Evolutionary conservation across 2,113 vertebrate genomes (phyloP), one percentile per base, ranked within the genome.

Genomic region (Xenopus laevis): DNA sequence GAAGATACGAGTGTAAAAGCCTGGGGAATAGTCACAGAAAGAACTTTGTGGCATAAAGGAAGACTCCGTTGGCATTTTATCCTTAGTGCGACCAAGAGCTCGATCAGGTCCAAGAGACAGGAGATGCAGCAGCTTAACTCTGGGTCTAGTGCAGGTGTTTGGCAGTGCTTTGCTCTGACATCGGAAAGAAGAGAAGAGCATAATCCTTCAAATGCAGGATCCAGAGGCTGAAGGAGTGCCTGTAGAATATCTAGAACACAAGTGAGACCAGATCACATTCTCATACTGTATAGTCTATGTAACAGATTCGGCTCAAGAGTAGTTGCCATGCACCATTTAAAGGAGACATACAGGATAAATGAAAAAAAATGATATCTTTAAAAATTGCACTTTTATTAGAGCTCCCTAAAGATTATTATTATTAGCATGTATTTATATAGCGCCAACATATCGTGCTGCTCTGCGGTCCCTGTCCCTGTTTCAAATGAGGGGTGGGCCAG

Each of bases 31-130:
- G 88, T 89, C 63, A 79, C 47, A 79, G 90, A 87, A 1, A 89
- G 46, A 7, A 92, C 57, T 78, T 88, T 90, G 73, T 91, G 94
- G 81, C 91, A 92, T 53, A 53, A 76, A 33, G 58, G 52, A 10
- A 83, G 72, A 0, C 79, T 81, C 1, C 80, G 20, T 1, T 84
- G 82, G 21, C 84, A 71, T 15, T 77, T 77, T 21, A 46, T 63
- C 79, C 91, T 85, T 58, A 91, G 89, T 18, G 90, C 83, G 20
- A 82, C 46, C 60, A 98, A 86, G 13, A 86, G 83, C 82, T 98
- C 95, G 10, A 97, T 84, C 23, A 98, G 86, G 30, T 95, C 92
- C 78, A 91, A 67, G 57, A 93, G 87, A 67, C 89, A 79, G 11
- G 88, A 81, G 52, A 93, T 71, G 12, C 69, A 86, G 4, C 81